Conservation (phyloP, 2,888 invertebrate species). For the Drosophila flavopinicola region DNA sequence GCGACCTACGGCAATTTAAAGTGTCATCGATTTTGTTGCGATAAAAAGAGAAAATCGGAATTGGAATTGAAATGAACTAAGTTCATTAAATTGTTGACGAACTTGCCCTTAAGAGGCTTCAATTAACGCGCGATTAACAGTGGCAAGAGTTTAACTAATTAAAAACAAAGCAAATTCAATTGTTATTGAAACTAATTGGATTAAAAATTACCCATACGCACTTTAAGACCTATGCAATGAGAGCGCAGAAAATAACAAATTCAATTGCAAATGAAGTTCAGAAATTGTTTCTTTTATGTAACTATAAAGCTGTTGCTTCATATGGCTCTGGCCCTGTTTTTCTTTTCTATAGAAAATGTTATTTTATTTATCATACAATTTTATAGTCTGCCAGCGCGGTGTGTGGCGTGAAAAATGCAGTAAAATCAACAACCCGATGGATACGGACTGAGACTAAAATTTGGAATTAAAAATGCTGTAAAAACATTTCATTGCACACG, state of each 20-base stretch:
- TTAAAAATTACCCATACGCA: constrained; percentile 47
- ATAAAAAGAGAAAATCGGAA: constrained; percentile 12
- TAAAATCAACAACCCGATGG: constrained; percentile 25
- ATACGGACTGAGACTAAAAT: constrained; percentile 25
- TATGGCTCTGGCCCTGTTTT: constrained; percentile 4
- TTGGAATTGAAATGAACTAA: constrained; percentile 41
- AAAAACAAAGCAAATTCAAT: constrained; percentile 26
- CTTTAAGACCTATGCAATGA: constrained; percentile 7
- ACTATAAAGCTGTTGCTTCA: constrained; percentile 24
- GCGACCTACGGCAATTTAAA: constrained; percentile 51
- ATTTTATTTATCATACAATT: constrained; percentile 49
- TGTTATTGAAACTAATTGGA: constrained; percentile 73
- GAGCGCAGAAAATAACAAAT: constrained; percentile 15
- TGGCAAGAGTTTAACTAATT: constrained; percentile 44
- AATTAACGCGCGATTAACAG: constrained; percentile 37
- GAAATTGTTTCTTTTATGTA: constrained; percentile 38
- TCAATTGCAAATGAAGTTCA: constrained; percentile 15
- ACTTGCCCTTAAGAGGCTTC: constrained; percentile 74
- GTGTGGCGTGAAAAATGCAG: constrained; percentile 48
- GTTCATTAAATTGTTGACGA: constrained; percentile 50
- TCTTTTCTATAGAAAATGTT: constrained; percentile 38
- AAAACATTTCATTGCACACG: constrained; percentile 39
- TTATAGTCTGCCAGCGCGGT: constrained; percentile 35
- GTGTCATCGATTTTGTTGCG: constrained; percentile 55
- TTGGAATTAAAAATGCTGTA: constrained; percentile 50